A percentile compares a stretch with the other conserved stretches of the same genome.
Conservation (phyloP, 2,113 vertebrate genomes). For the Equus quagga region DNA sequence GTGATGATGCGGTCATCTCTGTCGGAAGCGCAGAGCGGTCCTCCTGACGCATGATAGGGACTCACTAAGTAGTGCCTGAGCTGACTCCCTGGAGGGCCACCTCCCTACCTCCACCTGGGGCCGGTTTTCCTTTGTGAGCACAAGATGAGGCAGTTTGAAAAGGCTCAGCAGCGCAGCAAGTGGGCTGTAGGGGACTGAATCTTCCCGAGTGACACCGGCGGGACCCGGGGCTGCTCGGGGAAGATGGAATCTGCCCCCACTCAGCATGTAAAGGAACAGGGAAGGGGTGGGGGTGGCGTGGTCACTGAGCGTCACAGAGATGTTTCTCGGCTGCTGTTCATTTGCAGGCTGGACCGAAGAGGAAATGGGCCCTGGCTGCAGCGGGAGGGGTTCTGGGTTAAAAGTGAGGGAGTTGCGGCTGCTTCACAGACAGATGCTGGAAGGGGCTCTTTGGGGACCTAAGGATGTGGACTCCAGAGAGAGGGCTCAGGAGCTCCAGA, state of each 20-base stretch:
- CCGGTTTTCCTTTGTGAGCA: no score
- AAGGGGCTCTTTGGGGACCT: neutral
- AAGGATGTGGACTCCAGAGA: neutral
- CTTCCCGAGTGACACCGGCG: no score
- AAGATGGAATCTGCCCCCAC: accelerated
- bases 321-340: constrained; percentile 38
- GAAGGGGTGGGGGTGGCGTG: neutral
- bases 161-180: accelerated
- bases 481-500: neutral
- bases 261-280: neutral
- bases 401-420: accelerated
- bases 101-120: accelerated
- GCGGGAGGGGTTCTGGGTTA: accelerated
- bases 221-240: neutral
- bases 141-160: neutral
- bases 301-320: neutral
- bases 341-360: neutral
- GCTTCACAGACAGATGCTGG: neutral
- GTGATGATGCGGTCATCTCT: accelerated
- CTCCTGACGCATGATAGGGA: accelerated
- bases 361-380: constrained; percentile 23
- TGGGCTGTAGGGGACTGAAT: no score
- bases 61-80: neutral
- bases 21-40: neutral
- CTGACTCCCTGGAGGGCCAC: accelerated